These are phyloP conservation scores for Zonitis immaculata DNA, from an alignment of 2,888 invertebrate genomes.

Conservation along the genomic window DNA sequence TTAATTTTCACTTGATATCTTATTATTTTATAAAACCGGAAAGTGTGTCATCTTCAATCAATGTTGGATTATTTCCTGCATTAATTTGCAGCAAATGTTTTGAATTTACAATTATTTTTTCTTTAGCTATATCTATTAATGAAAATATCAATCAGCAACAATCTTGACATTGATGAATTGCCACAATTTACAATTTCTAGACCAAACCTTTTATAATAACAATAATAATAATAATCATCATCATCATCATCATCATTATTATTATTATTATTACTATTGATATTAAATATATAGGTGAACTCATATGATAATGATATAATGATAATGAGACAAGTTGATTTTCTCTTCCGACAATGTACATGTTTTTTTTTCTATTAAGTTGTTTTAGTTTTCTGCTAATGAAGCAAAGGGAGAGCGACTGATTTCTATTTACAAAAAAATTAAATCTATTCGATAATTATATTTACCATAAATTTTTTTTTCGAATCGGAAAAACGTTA, in stretches of 20 bases:
- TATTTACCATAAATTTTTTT: no score
- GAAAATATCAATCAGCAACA: slow-evolving; percentile 3
- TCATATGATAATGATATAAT: background rate
- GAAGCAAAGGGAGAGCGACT: background rate
- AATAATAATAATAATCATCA: no score
- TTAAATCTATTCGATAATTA: background rate
- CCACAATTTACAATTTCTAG: slow-evolving; percentile 1
- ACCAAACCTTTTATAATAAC: no score
- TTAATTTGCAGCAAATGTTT: background rate
- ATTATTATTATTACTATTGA: no score
- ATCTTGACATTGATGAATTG: slow-evolving; percentile 2
- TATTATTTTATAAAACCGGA: background rate
- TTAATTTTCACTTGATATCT: background rate
- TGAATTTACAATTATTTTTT: no score
- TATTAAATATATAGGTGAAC: slow-evolving; percentile 4
- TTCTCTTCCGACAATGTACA: background rate
- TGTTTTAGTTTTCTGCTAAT: background rate
- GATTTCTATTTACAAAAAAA: background rate
- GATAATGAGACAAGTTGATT: background rate
- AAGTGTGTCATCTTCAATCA: background rate
- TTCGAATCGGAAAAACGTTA: no score
- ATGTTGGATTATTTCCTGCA: background rate
- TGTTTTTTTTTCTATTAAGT: background rate
- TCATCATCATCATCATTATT: no score
- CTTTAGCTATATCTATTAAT: no score